phyloP scores from a whole-genome alignment of 2,797 vertebrate genomes.

The Megaceryle alcyon region DNA sequence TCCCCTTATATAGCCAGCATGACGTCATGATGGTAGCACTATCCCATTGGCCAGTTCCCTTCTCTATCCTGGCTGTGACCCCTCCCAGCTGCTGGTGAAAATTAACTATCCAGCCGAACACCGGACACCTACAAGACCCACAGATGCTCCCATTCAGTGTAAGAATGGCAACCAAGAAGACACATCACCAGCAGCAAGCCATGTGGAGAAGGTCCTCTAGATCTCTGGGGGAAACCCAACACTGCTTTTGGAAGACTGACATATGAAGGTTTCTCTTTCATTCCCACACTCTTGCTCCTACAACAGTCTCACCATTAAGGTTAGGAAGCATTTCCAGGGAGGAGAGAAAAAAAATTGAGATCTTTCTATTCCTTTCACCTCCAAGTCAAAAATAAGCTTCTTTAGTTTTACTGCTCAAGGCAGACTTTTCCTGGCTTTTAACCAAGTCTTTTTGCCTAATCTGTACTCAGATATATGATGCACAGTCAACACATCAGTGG shows the following conservation, averaged over 20 bases:
- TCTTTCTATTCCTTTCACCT: background rate
- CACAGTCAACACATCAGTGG: background rate
- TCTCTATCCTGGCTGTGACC: no score
- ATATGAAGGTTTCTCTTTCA: background rate
- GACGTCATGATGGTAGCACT: no score
- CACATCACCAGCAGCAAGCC: background rate
- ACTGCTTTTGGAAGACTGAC: background rate
- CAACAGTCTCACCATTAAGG: background rate
- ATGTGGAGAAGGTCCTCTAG: background rate
- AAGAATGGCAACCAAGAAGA: background rate
- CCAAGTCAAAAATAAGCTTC: background rate
- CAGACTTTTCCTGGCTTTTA: conserved; percentile 3
- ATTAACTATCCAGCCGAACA: no score
- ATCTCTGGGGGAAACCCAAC: background rate
- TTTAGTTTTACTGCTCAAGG: background rate
- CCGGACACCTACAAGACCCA: background rate
- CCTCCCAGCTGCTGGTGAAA: no score
- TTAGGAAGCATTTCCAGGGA: background rate
- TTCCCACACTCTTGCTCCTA: background rate
- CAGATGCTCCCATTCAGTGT: background rate
- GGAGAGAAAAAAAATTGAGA: background rate
- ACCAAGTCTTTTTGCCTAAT: background rate
- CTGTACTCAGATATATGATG: background rate
- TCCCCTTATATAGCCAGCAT: no score
- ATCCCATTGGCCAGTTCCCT: no score